Percentiles rank a stretch among this genome's conserved stretches.
Conservation (phyloP, 2,113 vertebrate species). For the Clupea harengus region DNA sequence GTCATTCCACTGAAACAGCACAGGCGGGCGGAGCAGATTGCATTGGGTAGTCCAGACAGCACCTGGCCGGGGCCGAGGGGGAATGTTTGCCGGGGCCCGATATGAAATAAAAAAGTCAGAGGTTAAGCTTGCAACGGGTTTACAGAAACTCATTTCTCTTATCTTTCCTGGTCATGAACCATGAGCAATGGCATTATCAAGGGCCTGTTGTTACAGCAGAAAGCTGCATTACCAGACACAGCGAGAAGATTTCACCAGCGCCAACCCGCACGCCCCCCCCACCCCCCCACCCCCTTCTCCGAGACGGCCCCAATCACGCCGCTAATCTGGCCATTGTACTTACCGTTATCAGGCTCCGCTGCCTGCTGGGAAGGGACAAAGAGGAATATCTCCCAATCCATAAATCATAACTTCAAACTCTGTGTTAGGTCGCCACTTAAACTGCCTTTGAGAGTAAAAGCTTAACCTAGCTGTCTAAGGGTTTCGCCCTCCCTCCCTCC, state of each 20-base stretch:
- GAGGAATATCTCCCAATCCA: conserved; percentile 60
- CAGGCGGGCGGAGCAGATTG: conserved; percentile 42
- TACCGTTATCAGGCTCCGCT: conserved; percentile 63
- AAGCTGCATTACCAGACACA: conserved; percentile 64
- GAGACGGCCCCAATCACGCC: conserved; percentile 64
- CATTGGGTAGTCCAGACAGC: conserved; percentile 51
- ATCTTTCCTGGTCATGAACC: conserved; percentile 72
- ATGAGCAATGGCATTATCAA: conserved; percentile 75
- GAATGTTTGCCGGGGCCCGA: conserved; percentile 51
- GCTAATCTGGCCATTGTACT: conserved; percentile 73
- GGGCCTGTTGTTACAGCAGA: conserved; percentile 68
- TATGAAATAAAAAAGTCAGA: conserved; percentile 71
- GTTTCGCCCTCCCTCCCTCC: conserved; percentile 19
- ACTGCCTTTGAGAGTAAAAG: conserved; percentile 47
- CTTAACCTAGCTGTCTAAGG: conserved; percentile 29
- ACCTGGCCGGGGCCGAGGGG: conserved; percentile 54
- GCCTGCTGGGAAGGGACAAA: conserved; percentile 67
- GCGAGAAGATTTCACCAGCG: conserved; percentile 67
- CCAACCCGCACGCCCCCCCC: conserved; percentile 32
- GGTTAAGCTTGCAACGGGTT: conserved; percentile 72
- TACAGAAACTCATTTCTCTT: conserved; percentile 78
- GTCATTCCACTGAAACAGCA: conserved; percentile 45
- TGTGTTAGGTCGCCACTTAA: conserved; percentile 56
- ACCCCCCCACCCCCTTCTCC: not conserved
- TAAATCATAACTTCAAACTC: conserved; percentile 72